Evolutionary conservation across 1,140 invertebrate genomes (phyloP).

Genomic region (Meloidogyne chitwoodi): DNA sequence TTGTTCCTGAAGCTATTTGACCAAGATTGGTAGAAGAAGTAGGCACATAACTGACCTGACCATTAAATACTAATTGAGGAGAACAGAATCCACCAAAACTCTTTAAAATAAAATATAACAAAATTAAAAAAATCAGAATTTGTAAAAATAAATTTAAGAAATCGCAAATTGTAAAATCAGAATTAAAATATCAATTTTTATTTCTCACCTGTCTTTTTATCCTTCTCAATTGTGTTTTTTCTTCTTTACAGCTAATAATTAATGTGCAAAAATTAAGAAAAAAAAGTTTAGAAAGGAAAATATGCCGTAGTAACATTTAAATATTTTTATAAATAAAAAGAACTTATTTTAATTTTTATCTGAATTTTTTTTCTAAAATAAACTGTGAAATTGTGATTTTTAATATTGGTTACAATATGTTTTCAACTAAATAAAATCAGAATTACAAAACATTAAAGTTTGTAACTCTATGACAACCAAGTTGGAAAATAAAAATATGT

Average conservation of each 20-base stretch:
- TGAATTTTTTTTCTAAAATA: not conserved
- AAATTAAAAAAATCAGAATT: not conserved
- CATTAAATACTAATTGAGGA: slow-evolving; percentile 1
- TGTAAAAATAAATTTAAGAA: no score
- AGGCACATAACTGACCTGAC: slow-evolving; percentile 16
- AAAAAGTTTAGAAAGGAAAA: not conserved
- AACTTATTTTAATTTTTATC: not conserved
- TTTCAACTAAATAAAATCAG: no score
- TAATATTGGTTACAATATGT: no score
- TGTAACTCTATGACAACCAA: no score
- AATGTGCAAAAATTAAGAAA: not conserved
- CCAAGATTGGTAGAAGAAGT: not conserved
- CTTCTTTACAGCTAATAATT: not conserved
- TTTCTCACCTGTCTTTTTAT: not conserved
- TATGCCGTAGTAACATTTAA: not conserved
- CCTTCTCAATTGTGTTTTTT: not conserved
- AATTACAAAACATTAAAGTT: no score
- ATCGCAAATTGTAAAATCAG: no score
- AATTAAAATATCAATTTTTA: not conserved
- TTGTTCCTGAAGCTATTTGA: not conserved
- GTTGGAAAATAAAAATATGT: no score
- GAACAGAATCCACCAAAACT: not conserved
- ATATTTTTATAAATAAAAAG: no score
- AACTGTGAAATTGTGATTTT: no score
- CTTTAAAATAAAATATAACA: no score